Evolutionary conservation across 2,888 invertebrate species (phyloP), one percentile per base, ranked within the genome.

Genomic region (Aleiodes alternator): DNA sequence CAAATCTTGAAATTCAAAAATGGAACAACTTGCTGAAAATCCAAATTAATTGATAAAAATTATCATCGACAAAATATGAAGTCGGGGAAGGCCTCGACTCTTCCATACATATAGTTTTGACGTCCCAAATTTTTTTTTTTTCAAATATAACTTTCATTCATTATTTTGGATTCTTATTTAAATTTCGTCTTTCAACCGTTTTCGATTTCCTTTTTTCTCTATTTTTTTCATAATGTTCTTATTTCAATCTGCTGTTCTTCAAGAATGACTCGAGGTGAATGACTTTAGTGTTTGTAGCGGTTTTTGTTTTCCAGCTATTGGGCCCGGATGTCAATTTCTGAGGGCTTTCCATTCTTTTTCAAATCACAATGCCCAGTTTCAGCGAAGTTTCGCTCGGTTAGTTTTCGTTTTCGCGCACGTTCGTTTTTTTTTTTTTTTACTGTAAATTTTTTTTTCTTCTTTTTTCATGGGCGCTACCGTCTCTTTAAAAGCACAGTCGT

Each of bases 311-410:
- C 50, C 50, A 71, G 50, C 29, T 71, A 55, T 38, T 55, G 43
- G 43, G 16, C 71, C 71, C 71, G 59, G 51, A 50, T 71, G 59
- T 59, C 57, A 57, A 71, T 12, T 50, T 71, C 31, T 43, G 43
- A 43, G 59, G 55, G 61, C 56, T 61, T 69, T 68, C 75, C 71
- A 34, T 16, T 55, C 64, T 53, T 55, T 69, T n/a, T 66, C 48
- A 12, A 55, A 75, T 76, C 73, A 48, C 23, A 72, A 75, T 75
- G 53, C 55, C 55, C 38, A 29, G 43, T 64, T 75, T 55, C 56
- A 23, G 16, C 55, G 14, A 66, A 56, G 70, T 70, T 73, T 56
- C 57, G 50, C 76, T 64, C 59, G 69, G 70, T 76, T 73, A 61
- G 72, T 73, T 69, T 70, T 70, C 64, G 55, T 68, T 68, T 75